Base-by-base conservation (phyloP, 2,888 invertebrate genomes). In the Cyrtodaria siliqua region DNA sequence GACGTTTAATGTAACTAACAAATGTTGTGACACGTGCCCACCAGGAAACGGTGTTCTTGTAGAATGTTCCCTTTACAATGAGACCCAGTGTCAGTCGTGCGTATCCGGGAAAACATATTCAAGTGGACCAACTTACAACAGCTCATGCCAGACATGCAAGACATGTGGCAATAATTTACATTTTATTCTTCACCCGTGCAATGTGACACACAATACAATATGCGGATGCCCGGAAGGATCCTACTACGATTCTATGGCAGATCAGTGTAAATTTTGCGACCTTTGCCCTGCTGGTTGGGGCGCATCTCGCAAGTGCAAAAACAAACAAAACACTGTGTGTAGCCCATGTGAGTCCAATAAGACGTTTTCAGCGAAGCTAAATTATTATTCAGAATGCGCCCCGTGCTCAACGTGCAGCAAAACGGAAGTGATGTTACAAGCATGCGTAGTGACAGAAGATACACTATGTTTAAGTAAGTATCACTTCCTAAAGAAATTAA, bases 401-500 rank as follows among this genome's bases (percentile, higher is more conserved):
- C 70, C 75, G 26, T 92, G 92, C 82, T 75, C 86, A 8, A 69
- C 78, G 33, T 92, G 92, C 75, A 66, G 63, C 2, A 72, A 74
- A 9, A 75, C 82, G 18, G 89, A 91, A 79, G 79, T 87, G 29
- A 85, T 83, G 73, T 68, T 92, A 18, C 84, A 89, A 61, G 79
- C 77, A 16, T 92, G 92, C 68, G 84, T 86, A 4, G 62, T 79
- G n/a, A 85, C 83, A 20, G 90, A 91, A 76, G 90, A 92, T 78
- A 90, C 92, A 0, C 78, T 91, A 8, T 92, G 92, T 74, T 73
- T 89, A 16, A 89, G 91, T 90, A 87, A 86, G 87, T 84, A 67
- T n/a, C n/a, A n/a, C n/a, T n/a, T n/a, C n/a, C n/a, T n/a, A n/a
- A n/a, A n/a, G n/a, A n/a, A n/a, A n/a, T n/a, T n/a, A n/a, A n/a